Conservation (phyloP, 2,888 invertebrate genomes). For the Andrena praecox region DNA sequence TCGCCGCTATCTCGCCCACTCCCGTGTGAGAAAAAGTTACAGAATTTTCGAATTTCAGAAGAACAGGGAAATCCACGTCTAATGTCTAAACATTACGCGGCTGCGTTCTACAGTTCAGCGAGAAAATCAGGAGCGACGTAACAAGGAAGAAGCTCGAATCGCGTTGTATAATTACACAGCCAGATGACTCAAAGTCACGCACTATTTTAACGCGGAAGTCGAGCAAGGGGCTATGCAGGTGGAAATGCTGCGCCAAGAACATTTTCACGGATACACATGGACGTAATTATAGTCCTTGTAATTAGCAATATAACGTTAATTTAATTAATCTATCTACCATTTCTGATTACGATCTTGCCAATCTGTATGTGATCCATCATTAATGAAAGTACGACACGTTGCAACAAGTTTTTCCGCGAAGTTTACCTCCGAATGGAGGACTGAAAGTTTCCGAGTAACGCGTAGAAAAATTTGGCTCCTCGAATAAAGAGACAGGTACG, state of each 20-base stretch:
- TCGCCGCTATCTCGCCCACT: no score
- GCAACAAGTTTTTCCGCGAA: no score
- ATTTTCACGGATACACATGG: slow-evolving; percentile 24
- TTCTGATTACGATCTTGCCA: no score
- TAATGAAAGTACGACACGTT: no score
- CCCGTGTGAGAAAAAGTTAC: not conserved
- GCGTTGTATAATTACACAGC: slow-evolving; percentile 14
- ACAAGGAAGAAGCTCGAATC: slow-evolving; percentile 16
- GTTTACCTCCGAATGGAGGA: no score
- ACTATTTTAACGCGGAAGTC: slow-evolving; percentile 53
- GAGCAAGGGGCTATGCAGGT: slow-evolving; percentile 3
- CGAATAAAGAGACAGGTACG: no score
- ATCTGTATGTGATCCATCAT: no score
- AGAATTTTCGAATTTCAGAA: not conserved
- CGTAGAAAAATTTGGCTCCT: no score
- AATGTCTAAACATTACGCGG: not conserved
- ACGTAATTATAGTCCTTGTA: slow-evolving; percentile 9
- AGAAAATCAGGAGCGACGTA: slow-evolving; percentile 45
- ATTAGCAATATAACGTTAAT: not conserved
- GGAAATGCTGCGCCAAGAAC: slow-evolving; percentile 6
- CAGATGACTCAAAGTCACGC: slow-evolving; percentile 47
- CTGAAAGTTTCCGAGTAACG: no score
- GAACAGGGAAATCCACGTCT: not conserved
- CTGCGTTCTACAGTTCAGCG: not conserved
- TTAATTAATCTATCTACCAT: not conserved